Evolutionary conservation across 2,888 invertebrate genomes (phyloP).

Genomic region (Hypolimnas misippus): DNA sequence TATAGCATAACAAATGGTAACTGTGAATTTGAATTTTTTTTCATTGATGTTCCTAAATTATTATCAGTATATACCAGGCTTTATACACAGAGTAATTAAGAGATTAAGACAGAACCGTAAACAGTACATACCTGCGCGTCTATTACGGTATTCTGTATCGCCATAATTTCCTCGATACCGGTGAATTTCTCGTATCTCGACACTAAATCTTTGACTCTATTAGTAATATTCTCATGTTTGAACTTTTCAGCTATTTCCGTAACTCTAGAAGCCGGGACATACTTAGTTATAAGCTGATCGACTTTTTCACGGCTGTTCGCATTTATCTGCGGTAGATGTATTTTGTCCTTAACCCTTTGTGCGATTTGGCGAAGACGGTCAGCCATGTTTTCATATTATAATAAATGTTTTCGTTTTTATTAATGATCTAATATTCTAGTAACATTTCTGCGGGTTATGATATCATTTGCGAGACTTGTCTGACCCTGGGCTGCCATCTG

Average conservation of each 20-base stretch:
- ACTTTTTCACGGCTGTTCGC: slow-evolving; percentile 63
- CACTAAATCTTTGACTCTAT: slow-evolving; percentile 77
- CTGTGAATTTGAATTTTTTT: too few relatives aligned
- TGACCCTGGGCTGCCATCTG: neutral
- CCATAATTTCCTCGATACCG: slow-evolving; percentile 90
- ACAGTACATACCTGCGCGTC: slow-evolving; percentile 81
- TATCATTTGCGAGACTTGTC: slow-evolving; percentile 41
- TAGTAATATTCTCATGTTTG: slow-evolving; percentile 62
- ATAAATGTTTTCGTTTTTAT: slow-evolving; percentile 34
- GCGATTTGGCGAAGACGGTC: slow-evolving; percentile 70
- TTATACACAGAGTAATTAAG: too few relatives aligned
- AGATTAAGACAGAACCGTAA: too few relatives aligned
- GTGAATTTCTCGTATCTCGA: slow-evolving; percentile 89
- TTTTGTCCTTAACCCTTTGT: slow-evolving; percentile 66
- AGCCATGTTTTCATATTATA: slow-evolving; percentile 73
- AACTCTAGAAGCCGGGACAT: slow-evolving; percentile 66
- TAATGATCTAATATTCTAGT: slow-evolving; percentile 47
- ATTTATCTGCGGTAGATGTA: slow-evolving; percentile 60
- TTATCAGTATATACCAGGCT: too few relatives aligned
- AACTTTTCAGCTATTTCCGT: slow-evolving; percentile 71
- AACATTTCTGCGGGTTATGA: slow-evolving; percentile 48
- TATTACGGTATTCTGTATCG: slow-evolving; percentile 89
- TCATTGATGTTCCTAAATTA: too few relatives aligned
- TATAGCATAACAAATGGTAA: neutral
- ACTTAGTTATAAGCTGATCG: slow-evolving; percentile 68